Conservation (phyloP, 2,888 invertebrate species). For the Calameuta pallipes region DNA sequence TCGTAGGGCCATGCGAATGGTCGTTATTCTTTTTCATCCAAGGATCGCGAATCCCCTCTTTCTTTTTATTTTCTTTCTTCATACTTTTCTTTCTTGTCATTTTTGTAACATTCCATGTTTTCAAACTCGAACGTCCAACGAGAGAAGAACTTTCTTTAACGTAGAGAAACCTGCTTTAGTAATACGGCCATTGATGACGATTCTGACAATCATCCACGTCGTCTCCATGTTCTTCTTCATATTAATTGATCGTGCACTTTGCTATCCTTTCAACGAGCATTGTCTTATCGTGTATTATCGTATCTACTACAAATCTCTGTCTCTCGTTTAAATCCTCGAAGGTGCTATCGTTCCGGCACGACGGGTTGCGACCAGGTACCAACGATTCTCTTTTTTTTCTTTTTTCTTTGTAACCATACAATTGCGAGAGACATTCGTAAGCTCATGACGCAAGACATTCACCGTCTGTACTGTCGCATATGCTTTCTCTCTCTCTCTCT, state of each 20-base stretch:
- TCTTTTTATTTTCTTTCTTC: constrained; percentile 29
- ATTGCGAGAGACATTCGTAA: neutral
- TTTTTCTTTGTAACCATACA: neutral
- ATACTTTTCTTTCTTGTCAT: constrained; percentile 43
- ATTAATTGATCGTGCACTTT: neutral
- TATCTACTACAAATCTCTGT: neutral
- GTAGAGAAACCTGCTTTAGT: neutral
- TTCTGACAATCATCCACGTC: neutral
- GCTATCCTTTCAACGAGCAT: neutral
- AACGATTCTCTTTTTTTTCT: neutral
- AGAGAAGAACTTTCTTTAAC: constrained; percentile 26
- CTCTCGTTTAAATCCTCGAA: neutral
- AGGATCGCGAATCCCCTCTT: neutral
- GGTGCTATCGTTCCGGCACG: neutral
- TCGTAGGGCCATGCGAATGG: neutral
- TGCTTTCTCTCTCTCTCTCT: neutral
- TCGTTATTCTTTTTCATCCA: neutral
- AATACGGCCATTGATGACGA: neutral
- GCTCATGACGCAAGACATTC: neutral
- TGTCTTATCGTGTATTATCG: neutral
- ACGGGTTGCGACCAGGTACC: neutral
- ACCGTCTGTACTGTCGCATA: neutral
- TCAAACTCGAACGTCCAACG: constrained; percentile 44
- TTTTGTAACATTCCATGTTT: constrained; percentile 61
- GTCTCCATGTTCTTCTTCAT: neutral